These are phyloP conservation scores for Halictus ligatus DNA, from an alignment of 2,888 invertebrate genomes.

Conservation along the genomic window DNA sequence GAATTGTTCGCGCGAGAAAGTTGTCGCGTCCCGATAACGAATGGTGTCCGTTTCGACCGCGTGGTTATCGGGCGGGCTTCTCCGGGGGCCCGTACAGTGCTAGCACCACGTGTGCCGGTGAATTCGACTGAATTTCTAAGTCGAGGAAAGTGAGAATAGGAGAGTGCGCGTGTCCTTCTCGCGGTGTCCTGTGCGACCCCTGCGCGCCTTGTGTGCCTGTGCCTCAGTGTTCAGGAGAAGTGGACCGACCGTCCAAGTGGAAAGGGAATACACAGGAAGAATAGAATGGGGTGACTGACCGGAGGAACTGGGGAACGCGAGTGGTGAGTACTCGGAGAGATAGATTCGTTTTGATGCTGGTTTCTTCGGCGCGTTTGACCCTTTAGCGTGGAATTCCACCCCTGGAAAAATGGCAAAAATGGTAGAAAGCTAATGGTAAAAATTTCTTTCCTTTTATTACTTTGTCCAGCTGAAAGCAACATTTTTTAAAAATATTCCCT, in stretches of 20 bases:
- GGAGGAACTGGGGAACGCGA: conserved; percentile 4
- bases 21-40: conserved; percentile 55
- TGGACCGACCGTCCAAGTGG: neutral
- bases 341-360: neutral
- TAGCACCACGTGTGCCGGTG: neutral
- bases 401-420: no score
- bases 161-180: neutral
- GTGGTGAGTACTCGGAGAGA: conserved; percentile 26
- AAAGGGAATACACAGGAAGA: conserved; percentile 13
- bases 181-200: neutral
- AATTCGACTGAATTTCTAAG: neutral
- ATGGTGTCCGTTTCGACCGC: conserved; percentile 30
- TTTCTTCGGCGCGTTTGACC: neutral
- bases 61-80: conserved; percentile 20
- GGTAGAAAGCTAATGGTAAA: no score
- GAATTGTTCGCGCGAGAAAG: conserved; percentile 45
- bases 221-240: neutral
- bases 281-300: conserved; percentile 1
- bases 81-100: no score
- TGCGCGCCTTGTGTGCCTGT: neutral
- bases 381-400: no score
- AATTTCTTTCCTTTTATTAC: no score
- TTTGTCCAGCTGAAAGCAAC: no score
- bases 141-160: conserved; percentile 26
- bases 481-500: no score